Conservation (phyloP, 2,113 vertebrate genomes). For the human (Homo sapiens) region DNA sequence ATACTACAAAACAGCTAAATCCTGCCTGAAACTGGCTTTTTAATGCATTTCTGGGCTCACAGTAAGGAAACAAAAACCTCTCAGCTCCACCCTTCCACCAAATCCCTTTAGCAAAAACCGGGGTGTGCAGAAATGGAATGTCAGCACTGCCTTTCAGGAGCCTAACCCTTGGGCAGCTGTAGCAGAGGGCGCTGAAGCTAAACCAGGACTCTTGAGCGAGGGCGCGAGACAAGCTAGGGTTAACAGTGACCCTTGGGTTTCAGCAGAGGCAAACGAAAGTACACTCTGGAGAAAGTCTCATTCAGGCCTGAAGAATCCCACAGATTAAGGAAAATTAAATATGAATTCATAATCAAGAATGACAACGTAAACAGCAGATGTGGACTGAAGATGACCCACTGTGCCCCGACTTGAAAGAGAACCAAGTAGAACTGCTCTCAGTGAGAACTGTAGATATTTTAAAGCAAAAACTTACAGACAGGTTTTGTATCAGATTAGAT, state of each 20-base stretch:
- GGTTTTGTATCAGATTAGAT: too few species aligned
- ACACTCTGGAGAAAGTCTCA: neutral
- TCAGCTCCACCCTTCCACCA: too few species aligned
- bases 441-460: neutral
- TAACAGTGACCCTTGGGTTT: neutral
- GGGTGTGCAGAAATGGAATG: accelerated
- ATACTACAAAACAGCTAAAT: neutral
- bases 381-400: neutral
- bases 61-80: neutral
- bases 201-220: neutral
- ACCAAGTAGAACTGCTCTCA: neutral
- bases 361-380: neutral
- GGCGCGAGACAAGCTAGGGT: neutral
- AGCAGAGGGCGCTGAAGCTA: accelerated
- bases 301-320: neutral
- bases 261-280: neutral
- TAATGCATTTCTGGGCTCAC: neutral
- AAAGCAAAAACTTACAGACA: neutral
- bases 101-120: neutral
- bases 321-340: neutral
- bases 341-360: neutral
- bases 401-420: neutral
- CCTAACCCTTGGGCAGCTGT: neutral
- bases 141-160: neutral
- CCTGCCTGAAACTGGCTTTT: neutral